Evolutionary conservation across 2,797 vertebrate species (phyloP).

Genomic region (Pampus argenteus): DNA sequence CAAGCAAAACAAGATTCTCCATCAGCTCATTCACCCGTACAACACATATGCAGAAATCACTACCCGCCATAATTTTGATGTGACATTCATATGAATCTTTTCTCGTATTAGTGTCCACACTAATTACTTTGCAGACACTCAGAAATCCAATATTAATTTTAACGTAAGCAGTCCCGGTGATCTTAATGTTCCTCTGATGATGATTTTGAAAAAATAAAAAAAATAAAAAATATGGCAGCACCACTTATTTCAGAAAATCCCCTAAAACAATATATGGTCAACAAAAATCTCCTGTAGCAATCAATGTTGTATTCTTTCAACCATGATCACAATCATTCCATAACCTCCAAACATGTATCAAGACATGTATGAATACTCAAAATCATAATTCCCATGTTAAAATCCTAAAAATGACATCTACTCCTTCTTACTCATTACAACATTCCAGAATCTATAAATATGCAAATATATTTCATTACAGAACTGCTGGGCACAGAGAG

Average conservation of each 20-base stretch:
- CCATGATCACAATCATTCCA: too few relatives aligned
- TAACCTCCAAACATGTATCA: too few relatives aligned
- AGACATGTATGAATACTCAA: too few relatives aligned
- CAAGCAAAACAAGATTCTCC: slow-evolving; percentile 38
- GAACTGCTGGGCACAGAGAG: too few relatives aligned
- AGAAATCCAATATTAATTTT: neutral
- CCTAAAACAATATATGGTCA: too few relatives aligned
- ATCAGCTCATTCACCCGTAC: neutral
- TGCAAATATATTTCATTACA: too few relatives aligned
- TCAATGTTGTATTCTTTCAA: too few relatives aligned
- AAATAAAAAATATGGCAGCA: neutral
- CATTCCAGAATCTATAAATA: too few relatives aligned
- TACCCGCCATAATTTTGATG: neutral
- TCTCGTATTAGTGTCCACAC: neutral
- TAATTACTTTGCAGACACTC: neutral
- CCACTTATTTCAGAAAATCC: neutral
- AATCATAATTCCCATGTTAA: neutral
- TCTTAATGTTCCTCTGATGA: neutral
- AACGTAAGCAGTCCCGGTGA: neutral
- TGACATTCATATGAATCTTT: neutral
- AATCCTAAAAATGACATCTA: too few relatives aligned
- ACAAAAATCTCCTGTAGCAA: too few relatives aligned
- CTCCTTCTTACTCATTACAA: too few relatives aligned
- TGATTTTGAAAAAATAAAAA: neutral
- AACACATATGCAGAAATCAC: slow-evolving; percentile 8